phyloP scores from a whole-genome alignment of 2,888 invertebrate genomes.

The Pheosia gnoma region DNA sequence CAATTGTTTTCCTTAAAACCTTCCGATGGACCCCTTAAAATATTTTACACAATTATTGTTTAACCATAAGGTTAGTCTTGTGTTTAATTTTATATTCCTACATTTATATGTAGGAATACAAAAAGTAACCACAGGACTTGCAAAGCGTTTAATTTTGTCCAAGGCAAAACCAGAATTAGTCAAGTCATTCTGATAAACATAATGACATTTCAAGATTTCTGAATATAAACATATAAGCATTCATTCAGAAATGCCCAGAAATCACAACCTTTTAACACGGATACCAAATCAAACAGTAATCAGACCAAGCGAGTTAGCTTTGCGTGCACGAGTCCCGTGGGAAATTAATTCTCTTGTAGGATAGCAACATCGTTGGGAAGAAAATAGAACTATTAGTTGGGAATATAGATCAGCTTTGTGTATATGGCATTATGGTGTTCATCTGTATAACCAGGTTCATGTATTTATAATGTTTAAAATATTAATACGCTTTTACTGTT shows the following conservation, averaged over 20 bases:
- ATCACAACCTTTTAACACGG: constrained; percentile 52
- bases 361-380: constrained; percentile 22
- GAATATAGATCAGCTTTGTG: constrained; percentile 23
- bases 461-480: too few relatives aligned
- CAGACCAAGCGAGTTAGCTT: constrained; percentile 44
- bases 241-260: constrained; percentile 34
- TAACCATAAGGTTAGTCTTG: too few relatives aligned
- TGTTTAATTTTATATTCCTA: too few relatives aligned
- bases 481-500: too few relatives aligned
- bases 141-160: too few relatives aligned
- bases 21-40: too few relatives aligned
- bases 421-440: constrained; percentile 7
- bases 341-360: constrained; percentile 44
- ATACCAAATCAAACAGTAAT: constrained; percentile 50
- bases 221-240: constrained; percentile 25
- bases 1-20: too few relatives aligned
- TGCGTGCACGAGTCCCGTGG: constrained; percentile 36
- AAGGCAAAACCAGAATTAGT: too few relatives aligned
- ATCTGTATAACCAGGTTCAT: too few relatives aligned
- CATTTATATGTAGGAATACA: too few relatives aligned
- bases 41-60: too few relatives aligned
- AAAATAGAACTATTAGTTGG: constrained; percentile 20
- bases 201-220: background rate
- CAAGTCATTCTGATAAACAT: background rate
- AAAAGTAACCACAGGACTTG: too few relatives aligned